Evolutionary conservation across 2,113 vertebrate genomes (phyloP), one percentile per base, ranked within the genome.

Genomic region (Shinisaurus crocodilurus): DNA sequence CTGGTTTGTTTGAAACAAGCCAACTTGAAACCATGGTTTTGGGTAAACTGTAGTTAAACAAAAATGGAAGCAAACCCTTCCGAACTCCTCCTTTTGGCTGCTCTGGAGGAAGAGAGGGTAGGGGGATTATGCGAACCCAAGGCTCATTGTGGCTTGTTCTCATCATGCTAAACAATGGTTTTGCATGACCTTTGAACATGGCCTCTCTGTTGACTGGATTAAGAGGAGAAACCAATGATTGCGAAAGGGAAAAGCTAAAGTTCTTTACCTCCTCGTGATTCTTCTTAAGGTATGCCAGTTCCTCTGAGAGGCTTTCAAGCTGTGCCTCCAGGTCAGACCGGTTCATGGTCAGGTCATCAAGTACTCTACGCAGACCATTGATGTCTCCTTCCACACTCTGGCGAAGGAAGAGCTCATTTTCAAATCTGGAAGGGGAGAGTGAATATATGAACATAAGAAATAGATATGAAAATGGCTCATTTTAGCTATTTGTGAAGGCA

Each of bases 201-300:
- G 45, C 25, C 34, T 18, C 48, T 23, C 10, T 40, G 23, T 45
- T 70, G n/a, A n/a, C 34, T 45, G 7, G 50, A 90, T 25, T 67
- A 50, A 50, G 79, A 65, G 48, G 43, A 10, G 23, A 75, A 63
- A 45, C 25, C 8, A 63, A 82, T 29, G 37, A 4, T 79, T 69
- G 20, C 54, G 84, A 48, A 67, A 15, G 43, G 29, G 27, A 37
- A 27, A 27, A n/a, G 32, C 37, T 37, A 37, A 70, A 37, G 3
- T 80, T 13, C 34, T 65, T 90, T 94, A 98, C 98, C 97, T 98
- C 98, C 74, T 98, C 97, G 0, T 98, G 98, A 93, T 98, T 98
- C 96, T 98, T 98, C 94, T 95, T 98, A 92, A 98, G 97, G 91
- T 94, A 98, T 15, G 98, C 96, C 76, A 98, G 94, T 95, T 98